phyloP scores from a whole-genome alignment of 1,140 invertebrate genomes.

The Pygmarrhopalites habei region DNA sequence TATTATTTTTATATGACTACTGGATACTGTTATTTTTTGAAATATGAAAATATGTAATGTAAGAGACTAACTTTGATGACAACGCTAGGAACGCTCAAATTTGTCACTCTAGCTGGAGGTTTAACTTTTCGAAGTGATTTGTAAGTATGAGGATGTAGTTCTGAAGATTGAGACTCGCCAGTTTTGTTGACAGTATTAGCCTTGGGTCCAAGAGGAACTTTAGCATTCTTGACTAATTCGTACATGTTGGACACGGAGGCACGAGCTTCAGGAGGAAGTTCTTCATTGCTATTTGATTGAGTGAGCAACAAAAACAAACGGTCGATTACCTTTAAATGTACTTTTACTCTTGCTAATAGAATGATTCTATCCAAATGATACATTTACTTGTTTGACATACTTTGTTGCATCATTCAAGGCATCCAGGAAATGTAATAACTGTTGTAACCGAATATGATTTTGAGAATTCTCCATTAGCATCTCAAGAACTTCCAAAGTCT shows the following conservation, averaged over 20 bases:
- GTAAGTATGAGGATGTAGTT: no score
- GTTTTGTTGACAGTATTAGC: background rate
- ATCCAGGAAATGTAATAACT: slow-evolving; percentile 17
- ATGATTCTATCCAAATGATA: no score
- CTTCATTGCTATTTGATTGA: background rate
- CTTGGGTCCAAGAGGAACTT: background rate
- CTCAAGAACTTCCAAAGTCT: slow-evolving; percentile 15
- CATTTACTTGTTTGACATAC: slow-evolving; percentile 11
- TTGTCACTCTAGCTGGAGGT: no score
- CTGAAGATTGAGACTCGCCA: no score
- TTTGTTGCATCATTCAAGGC: slow-evolving; percentile 1
- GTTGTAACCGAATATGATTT: slow-evolving; percentile 4
- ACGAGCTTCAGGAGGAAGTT: background rate
- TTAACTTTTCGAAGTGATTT: no score
- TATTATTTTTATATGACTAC: no score
- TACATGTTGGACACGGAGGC: background rate
- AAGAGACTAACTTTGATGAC: background rate
- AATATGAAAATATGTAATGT: background rate
- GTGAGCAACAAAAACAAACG: background rate
- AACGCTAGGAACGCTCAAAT: background rate
- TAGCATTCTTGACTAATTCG: slow-evolving; percentile 11
- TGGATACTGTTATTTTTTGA: no score
- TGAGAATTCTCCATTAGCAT: slow-evolving; percentile 7
- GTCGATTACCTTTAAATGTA: background rate
- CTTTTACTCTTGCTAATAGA: background rate